Base-by-base conservation (phyloP, 2,797 vertebrate genomes). In the Telmatherina bonti region DNA sequence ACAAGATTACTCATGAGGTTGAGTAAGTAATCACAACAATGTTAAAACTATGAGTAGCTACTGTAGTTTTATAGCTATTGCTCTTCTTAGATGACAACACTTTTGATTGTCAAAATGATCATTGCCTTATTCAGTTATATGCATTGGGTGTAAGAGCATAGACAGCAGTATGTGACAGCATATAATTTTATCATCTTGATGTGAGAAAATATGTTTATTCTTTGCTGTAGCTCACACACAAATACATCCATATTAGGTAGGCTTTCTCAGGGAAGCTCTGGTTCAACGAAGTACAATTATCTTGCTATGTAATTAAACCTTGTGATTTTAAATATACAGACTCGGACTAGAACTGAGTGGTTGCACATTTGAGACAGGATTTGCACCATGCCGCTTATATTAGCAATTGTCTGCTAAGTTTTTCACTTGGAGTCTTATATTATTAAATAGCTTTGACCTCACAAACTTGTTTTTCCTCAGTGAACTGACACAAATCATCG, bases 1-100 rank as follows among this genome's bases (percentile, higher is more conserved):
- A 98, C 88, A 98, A 98, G 91, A 98, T 98, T 91, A 98, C 97
- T 2, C 97, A 98, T 7, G 96, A 98, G 88, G 97, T 98, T n/a
- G 97, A 98, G 97, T 98, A 84, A 96, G 97, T 97, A 81, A 27
- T 4, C 3, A 56, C 5, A 58, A 29, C 31, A 4, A 54, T 53
- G 5, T 31, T 9, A n/a, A 49, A 11, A 49, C 9, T n/a, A n/a
- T n/a, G n/a, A 8, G 4, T 1, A 12, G 47, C 22, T 1, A 8
- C 1, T 57, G 10, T 29, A 47, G 2, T 22, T n/a, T 63, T 7
- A 24, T 12, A 1, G 6, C 12, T 10, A 6, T 57, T 59, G 2
- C 52, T 38, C 18, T 59, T 20, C 15, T 55, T 18, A 11, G 7
- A 10, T 9, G 13, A 5, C 31, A 15, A 1, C 3, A 24, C 0